These are phyloP conservation scores for Lasioglossum leucozonium DNA, from an alignment of 2,888 invertebrate genomes.

Conservation along the genomic window DNA sequence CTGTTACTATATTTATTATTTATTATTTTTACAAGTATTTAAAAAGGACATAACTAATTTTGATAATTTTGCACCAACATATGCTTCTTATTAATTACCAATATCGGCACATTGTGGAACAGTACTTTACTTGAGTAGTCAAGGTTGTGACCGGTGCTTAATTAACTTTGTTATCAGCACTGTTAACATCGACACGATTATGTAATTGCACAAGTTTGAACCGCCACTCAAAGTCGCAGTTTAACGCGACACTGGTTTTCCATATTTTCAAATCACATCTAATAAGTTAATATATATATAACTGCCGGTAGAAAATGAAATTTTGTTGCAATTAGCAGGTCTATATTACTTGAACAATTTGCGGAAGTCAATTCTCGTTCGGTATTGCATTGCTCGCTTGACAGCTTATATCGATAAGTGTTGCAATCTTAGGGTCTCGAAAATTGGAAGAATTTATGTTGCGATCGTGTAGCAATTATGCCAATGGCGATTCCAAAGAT, in stretches of 20 bases:
- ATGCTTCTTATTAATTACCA: background rate
- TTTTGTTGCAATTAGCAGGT: background rate
- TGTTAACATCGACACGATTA: background rate
- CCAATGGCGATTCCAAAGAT: background rate
- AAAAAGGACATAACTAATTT: too few relatives aligned
- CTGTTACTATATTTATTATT: too few relatives aligned
- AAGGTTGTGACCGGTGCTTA: background rate
- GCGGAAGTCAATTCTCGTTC: background rate
- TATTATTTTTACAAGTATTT: too few relatives aligned
- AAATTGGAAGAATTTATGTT: background rate
- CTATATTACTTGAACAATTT: background rate
- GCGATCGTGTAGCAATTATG: background rate
- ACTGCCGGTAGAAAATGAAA: background rate
- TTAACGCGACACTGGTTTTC: background rate
- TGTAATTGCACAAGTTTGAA: background rate
- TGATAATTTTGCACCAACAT: background rate
- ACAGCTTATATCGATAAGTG: background rate
- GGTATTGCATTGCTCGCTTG: background rate
- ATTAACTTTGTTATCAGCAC: background rate
- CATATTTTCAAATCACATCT: too few relatives aligned
- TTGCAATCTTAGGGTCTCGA: too few relatives aligned
- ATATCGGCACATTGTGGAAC: background rate
- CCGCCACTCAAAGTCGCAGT: background rate
- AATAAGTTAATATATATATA: background rate
- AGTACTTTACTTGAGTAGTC: background rate